Conservation (phyloP, 2,113 vertebrate genomes). For the Otus sunia region DNA sequence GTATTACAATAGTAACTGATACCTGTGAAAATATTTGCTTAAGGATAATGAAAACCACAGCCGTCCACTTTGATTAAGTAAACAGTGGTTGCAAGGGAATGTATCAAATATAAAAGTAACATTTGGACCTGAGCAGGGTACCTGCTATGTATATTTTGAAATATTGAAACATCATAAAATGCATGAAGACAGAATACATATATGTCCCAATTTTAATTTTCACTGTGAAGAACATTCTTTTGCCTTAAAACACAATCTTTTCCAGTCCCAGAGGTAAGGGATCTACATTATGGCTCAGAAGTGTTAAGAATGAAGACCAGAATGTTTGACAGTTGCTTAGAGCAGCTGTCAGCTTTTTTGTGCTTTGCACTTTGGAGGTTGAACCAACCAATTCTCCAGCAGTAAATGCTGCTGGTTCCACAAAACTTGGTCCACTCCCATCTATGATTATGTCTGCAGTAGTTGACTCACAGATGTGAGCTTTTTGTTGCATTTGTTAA, state of each 20-base stretch:
- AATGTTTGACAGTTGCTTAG: neutral
- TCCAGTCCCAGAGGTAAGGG: neutral
- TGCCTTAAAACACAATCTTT: neutral
- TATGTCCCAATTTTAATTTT: neutral
- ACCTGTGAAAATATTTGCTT: constrained; percentile 28
- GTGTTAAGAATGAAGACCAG: neutral
- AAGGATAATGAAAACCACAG: constrained; percentile 8
- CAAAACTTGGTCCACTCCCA: neutral
- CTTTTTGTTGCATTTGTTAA: neutral
- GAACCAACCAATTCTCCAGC: neutral
- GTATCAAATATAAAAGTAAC: neutral
- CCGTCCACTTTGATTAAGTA: constrained; percentile 16
- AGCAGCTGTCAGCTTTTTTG: neutral
- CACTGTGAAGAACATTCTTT: neutral
- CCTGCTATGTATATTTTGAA: neutral
- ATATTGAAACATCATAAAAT: neutral
- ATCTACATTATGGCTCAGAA: neutral
- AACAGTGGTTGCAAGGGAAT: neutral
- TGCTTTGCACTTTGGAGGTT: neutral
- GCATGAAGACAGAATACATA: neutral
- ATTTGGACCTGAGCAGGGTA: neutral
- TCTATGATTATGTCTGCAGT: neutral
- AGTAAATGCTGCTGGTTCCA: neutral
- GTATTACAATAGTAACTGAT: neutral
- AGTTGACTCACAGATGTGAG: neutral